Evolutionary conservation across 2,888 invertebrate genomes (phyloP).

Genomic region (Latrodectus hesperus): DNA sequence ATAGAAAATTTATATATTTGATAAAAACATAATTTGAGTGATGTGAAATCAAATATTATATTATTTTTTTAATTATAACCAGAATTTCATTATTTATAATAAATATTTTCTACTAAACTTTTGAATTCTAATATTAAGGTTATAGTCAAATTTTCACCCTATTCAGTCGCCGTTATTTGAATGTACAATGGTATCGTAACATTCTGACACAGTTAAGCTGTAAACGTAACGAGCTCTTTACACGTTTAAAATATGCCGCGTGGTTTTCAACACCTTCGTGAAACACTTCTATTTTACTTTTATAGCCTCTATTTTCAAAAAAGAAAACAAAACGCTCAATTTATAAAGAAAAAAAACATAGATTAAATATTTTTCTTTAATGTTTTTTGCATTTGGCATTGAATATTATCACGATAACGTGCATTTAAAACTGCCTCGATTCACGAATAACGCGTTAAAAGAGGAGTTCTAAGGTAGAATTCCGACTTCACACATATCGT

Average conservation of each 20-base stretch:
- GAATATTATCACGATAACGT: constrained; percentile 54
- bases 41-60: too few relatives aligned
- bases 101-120: too few relatives aligned
- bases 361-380: not conserved
- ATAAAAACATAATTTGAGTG: too few relatives aligned
- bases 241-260: constrained; percentile 12
- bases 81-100: too few relatives aligned
- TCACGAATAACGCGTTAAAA: constrained; percentile 1
- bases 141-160: too few relatives aligned
- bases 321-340: not conserved
- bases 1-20: too few relatives aligned
- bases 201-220: constrained; percentile 15
- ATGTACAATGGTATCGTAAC: too few relatives aligned
- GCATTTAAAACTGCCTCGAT: constrained; percentile 30
- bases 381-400: constrained; percentile 47
- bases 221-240: not conserved
- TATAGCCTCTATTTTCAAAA: not conserved
- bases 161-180: too few relatives aligned
- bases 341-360: constrained; percentile 7
- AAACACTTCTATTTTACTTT: not conserved
- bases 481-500: constrained; percentile 17
- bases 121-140: too few relatives aligned
- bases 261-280: constrained; percentile 17
- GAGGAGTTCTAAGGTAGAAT: not conserved
- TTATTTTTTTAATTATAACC: too few relatives aligned